phyloP scores from a whole-genome alignment of 53 echinoderm and acorn worm species.

The Hippasteria phrygiana region DNA sequence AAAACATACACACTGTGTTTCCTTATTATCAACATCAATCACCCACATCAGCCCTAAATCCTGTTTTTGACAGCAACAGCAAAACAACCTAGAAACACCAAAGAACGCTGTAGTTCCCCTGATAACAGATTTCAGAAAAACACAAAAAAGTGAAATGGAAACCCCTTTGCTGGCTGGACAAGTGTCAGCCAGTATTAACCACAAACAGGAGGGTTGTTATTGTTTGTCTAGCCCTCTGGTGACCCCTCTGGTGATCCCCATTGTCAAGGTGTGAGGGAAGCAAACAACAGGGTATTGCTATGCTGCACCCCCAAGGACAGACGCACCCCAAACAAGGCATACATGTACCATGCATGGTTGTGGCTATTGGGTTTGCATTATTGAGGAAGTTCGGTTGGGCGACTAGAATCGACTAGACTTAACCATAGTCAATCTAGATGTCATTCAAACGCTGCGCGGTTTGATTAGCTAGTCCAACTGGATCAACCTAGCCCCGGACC shows the following conservation, averaged over 20 bases:
- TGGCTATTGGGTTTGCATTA: background rate
- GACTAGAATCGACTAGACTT: background rate
- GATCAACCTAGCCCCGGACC: too few relatives aligned
- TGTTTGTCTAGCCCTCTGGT: conserved; percentile 62
- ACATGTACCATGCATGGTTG: conserved; percentile 1
- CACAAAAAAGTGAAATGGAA: background rate
- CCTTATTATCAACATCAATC: conserved; percentile 1
- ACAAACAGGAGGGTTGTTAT: conserved; percentile 13
- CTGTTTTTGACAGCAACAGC: background rate
- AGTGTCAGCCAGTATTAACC: conserved; percentile 33
- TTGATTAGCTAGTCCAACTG: too few relatives aligned
- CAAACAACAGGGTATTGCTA: background rate
- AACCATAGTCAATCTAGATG: too few relatives aligned
- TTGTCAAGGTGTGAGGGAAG: conserved; percentile 49
- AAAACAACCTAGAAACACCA: background rate
- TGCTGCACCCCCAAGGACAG: conserved; percentile 34
- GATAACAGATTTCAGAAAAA: background rate
- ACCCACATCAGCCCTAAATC: background rate
- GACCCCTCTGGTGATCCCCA: conserved; percentile 32
- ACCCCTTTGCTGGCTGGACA: background rate
- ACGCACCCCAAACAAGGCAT: conserved; percentile 1
- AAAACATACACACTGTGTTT: background rate
- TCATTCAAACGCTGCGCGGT: too few relatives aligned
- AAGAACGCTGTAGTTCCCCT: background rate
- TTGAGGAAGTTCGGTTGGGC: background rate